Conservation (phyloP, 2,888 invertebrate species). For the Gastracanthus pulcherrimus region DNA sequence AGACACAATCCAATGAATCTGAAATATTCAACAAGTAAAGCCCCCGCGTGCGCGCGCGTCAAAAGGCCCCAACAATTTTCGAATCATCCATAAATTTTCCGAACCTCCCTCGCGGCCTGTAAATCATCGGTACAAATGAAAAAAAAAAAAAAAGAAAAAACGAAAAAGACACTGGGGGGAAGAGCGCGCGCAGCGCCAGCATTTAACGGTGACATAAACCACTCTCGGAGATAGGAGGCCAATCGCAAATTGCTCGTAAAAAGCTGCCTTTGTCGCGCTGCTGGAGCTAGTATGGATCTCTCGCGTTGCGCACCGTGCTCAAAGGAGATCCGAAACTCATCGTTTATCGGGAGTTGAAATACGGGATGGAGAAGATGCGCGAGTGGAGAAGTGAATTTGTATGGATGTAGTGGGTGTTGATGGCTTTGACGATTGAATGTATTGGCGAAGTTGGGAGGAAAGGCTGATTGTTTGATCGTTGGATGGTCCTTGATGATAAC, state of each 20-base stretch:
- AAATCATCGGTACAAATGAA: slow-evolving; percentile 38
- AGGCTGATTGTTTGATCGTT: background rate
- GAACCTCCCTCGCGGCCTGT: slow-evolving; percentile 40
- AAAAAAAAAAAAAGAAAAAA: background rate
- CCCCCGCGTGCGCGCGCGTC: background rate
- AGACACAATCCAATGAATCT: slow-evolving; percentile 27
- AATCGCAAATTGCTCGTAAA: slow-evolving; percentile 52
- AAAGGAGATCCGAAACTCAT: slow-evolving; percentile 44
- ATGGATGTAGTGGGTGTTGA: background rate
- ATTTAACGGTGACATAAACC: slow-evolving; percentile 53
- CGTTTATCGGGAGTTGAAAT: slow-evolving; percentile 9
- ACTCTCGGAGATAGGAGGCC: slow-evolving; percentile 26
- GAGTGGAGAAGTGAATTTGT: background rate
- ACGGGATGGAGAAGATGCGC: background rate
- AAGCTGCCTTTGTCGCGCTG: background rate
- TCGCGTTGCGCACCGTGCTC: slow-evolving; percentile 9
- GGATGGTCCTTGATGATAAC: background rate
- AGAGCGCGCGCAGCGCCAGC: background rate
- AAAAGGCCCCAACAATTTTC: slow-evolving; percentile 40
- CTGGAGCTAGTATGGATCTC: too few relatives aligned
- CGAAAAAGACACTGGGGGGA: background rate
- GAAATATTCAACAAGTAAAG: slow-evolving; percentile 10
- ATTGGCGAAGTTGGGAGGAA: background rate
- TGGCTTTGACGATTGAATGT: slow-evolving; percentile 5
- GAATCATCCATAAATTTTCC: slow-evolving; percentile 50